Percentiles rank a stretch among this genome's conserved stretches.
Evolutionary conservation across 2,888 invertebrate genomes (phyloP).

Genomic region (Idaea dimidiata): DNA sequence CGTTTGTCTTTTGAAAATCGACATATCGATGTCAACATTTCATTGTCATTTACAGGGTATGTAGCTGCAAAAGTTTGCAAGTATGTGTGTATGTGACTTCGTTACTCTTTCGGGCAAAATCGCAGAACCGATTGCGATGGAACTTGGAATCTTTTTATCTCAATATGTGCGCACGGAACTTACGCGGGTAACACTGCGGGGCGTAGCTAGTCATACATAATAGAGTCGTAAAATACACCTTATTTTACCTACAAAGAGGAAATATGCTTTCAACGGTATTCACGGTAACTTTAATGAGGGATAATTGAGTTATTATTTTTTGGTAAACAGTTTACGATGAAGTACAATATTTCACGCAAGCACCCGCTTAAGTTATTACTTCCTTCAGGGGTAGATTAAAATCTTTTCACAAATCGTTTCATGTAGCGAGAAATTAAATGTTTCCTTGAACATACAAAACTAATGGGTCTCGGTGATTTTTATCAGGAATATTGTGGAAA

Average conservation of each 20-base stretch:
- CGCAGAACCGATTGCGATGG: too few relatives aligned
- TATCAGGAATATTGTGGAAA: background rate
- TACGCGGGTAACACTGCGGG: too few relatives aligned
- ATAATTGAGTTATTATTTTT: conserved; percentile 21
- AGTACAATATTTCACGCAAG: conserved; percentile 25
- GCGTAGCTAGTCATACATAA: too few relatives aligned
- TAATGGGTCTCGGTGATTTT: conserved; percentile 22
- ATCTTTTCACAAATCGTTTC: conserved; percentile 25
- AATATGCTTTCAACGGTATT: conserved; percentile 10
- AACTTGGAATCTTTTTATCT: too few relatives aligned
- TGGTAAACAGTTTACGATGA: conserved; percentile 17
- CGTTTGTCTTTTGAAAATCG: too few relatives aligned
- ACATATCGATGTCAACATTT: too few relatives aligned
- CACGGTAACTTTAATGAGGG: conserved; percentile 8
- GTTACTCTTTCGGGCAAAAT: too few relatives aligned
- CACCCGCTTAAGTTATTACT: conserved; percentile 28
- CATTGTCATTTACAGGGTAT: too few relatives aligned
- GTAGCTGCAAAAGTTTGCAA: too few relatives aligned
- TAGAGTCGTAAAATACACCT: background rate
- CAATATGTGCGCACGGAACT: too few relatives aligned
- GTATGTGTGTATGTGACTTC: too few relatives aligned
- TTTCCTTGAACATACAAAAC: conserved; percentile 25
- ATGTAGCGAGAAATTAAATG: conserved; percentile 30
- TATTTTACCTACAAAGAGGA: background rate
- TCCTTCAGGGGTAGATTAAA: conserved; percentile 28